Evolutionary conservation across 2,888 invertebrate genomes (phyloP).

Genomic region (Parasteatoda lunata): DNA sequence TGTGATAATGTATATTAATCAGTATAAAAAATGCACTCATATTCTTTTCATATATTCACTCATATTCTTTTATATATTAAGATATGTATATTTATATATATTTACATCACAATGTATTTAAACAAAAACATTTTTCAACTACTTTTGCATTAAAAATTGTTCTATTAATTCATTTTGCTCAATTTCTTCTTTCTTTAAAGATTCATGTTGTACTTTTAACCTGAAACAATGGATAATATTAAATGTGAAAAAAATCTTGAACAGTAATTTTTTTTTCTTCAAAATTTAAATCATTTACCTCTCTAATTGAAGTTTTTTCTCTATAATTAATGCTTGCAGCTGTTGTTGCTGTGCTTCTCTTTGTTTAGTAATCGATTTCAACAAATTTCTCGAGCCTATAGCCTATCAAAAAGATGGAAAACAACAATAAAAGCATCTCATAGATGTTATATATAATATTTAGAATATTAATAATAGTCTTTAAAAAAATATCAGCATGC

Average conservation of each 20-base stretch:
- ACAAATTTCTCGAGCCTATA: slow-evolving; percentile 88
- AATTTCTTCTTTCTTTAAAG: slow-evolving; percentile 86
- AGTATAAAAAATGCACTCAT: too few species aligned
- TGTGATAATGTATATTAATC: too few species aligned
- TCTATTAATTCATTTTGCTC: slow-evolving; percentile 89
- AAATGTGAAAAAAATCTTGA: slow-evolving; percentile 5
- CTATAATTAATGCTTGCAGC: slow-evolving; percentile 88
- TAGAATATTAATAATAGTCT: too few species aligned
- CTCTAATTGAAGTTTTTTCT: slow-evolving; percentile 90
- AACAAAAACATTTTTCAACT: neutral
- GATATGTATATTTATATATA: neutral
- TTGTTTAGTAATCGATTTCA: slow-evolving; percentile 90
- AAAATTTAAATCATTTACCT: slow-evolving; percentile 75
- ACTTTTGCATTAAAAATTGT: slow-evolving; percentile 81
- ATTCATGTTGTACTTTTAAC: slow-evolving; percentile 85
- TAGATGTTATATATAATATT: too few species aligned
- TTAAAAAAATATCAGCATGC: too few species aligned
- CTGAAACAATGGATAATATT: slow-evolving; percentile 56
- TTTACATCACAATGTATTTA: neutral
- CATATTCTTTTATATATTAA: too few species aligned
- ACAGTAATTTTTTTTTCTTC: neutral
- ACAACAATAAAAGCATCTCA: too few species aligned
- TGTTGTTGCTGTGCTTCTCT: slow-evolving; percentile 90
- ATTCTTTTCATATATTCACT: too few species aligned
- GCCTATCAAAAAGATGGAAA: slow-evolving; percentile 76